These are phyloP conservation scores for Camponotus vicinus DNA, from an alignment of 1,140 invertebrate species.

Conservation along the genomic window DNA sequence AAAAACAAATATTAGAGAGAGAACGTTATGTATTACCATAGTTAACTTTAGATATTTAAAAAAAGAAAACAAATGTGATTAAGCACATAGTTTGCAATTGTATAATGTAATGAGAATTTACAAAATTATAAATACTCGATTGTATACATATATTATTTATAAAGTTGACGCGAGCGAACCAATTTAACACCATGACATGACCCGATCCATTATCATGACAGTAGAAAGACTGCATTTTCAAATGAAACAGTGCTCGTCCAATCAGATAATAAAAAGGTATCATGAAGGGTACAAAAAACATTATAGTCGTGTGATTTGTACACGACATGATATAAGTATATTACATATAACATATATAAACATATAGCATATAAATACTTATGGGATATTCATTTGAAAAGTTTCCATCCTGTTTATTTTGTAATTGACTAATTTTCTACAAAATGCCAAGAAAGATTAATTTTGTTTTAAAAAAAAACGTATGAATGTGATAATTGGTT, in stretches of 20 bases:
- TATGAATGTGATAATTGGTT: too few species aligned
- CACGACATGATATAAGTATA: neutral
- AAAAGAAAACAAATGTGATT: slow-evolving; percentile 16
- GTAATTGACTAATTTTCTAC: too few species aligned
- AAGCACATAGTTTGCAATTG: neutral
- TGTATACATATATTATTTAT: slow-evolving; percentile 33
- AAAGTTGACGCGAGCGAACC: slow-evolving; percentile 41
- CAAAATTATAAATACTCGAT: slow-evolving; percentile 59
- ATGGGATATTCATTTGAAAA: too few species aligned
- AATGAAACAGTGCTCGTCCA: slow-evolving; percentile 76
- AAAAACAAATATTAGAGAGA: too few species aligned
- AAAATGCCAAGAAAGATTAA: too few species aligned
- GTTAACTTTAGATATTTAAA: neutral
- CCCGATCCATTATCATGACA: neutral
- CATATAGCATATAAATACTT: too few species aligned
- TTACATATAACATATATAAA: neutral
- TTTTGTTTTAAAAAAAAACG: too few species aligned
- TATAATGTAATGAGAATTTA: neutral
- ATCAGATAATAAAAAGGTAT: slow-evolving; percentile 73
- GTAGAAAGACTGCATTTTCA: slow-evolving; percentile 67
- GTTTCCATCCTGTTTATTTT: too few species aligned
- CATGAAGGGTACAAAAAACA: neutral
- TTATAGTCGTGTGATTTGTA: slow-evolving; percentile 12
- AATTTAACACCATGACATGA: slow-evolving; percentile 15
- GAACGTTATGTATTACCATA: neutral